Evolutionary conservation across 2,797 vertebrate genomes (phyloP), one percentile per base, ranked within the genome.

Genomic region (Remorina albescens): DNA sequence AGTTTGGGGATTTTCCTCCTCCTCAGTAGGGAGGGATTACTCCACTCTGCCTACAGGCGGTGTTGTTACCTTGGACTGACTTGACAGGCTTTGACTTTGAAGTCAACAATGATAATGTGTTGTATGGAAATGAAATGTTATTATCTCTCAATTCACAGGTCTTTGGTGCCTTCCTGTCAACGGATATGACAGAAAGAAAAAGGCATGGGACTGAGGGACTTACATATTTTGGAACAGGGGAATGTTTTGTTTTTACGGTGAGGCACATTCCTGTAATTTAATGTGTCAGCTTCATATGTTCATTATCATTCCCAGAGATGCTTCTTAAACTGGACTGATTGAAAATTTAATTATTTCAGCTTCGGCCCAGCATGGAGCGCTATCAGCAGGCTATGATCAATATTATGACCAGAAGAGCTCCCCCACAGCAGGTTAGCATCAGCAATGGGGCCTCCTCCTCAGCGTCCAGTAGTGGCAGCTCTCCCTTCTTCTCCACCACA

Each of bases 171-270:
- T 96, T 96, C 76, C 88, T 97, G 67, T 95, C 96, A 54, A 95
- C 95, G 0, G 96, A 96, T 67, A 78, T 96, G 90, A 91, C 80
- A 4, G 93, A 96, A 83, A 93, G 95, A 80, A 94, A 83, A 39
- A 95, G 92, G 70, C 46, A 80, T 5, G 90, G 88, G 0, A 87
- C 91, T 1, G 79, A 84, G 6, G 82, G 72, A 5, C 67, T 91
- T 0, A 63, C 77, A 16, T 97, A 95, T 74, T 97, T 97, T 76
- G 96, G 96, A 76, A 96, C 95, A 2, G 95, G 94, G 21, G 95
- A 97, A 85, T 96, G 96, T 85, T 97, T 97, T 36, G 95, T 97
- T 70, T 97, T 97, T 73, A 95, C 88, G 13, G 96, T 96, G 77
- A 95, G 95, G 41, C 26, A 80, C 2, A n/a, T 16, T 41, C n/a